phyloP scores from a whole-genome alignment of 2,888 invertebrate genomes.

The Periphyllus acericola region DNA sequence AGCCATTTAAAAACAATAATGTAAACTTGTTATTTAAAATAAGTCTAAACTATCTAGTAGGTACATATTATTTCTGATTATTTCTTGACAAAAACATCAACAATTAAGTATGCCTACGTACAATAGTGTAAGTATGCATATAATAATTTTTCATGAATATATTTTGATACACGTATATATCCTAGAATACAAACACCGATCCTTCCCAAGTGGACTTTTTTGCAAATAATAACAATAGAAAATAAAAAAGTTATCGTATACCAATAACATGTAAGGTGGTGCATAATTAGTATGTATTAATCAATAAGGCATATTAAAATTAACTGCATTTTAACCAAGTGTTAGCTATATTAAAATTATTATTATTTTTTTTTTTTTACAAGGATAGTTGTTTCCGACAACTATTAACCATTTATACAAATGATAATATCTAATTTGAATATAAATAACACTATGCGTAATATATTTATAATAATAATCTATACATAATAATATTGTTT shows the following conservation, averaged over 20 bases:
- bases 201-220: background rate
- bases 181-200: constrained; percentile 7
- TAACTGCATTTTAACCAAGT: constrained; percentile 6
- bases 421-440: background rate
- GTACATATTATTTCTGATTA: constrained; percentile 6
- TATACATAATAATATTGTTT: constrained; percentile 35
- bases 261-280: constrained; percentile 23
- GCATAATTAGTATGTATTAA: constrained; percentile 28
- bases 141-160: constrained; percentile 26
- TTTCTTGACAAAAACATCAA: constrained; percentile 29
- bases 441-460: constrained; percentile 16
- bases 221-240: constrained; percentile 27
- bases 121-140: background rate
- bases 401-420: constrained; percentile 22
- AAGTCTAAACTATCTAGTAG: constrained; percentile 9
- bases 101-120: constrained; percentile 5
- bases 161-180: background rate
- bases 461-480: constrained; percentile 40
- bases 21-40: background rate
- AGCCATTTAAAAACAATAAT: constrained; percentile 40
- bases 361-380: background rate
- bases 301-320: background rate
- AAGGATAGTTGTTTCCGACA: constrained; percentile 8
- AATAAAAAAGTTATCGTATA: constrained; percentile 41
- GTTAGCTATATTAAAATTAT: background rate